Evolutionary conservation across 2,888 invertebrate species (phyloP).

Genomic region (Sinhomidia bicolor): DNA sequence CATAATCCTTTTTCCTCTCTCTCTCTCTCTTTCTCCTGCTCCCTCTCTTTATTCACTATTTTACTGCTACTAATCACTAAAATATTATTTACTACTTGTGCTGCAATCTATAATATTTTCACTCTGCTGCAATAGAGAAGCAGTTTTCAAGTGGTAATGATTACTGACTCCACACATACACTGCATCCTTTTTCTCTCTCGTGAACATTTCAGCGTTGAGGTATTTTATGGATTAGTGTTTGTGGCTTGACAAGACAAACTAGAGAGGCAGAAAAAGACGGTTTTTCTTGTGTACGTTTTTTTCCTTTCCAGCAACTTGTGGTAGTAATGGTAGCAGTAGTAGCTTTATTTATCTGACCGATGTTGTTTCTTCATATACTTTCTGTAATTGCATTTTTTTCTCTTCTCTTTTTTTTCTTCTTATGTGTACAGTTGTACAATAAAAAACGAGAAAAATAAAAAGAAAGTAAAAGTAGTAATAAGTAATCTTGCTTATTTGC

Average conservation of each 20-base stretch:
- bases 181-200: background rate
- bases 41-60: background rate
- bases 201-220: constrained; percentile 51
- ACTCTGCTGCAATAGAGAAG: constrained; percentile 7
- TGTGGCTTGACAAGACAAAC: constrained; percentile 58
- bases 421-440: background rate
- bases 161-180: constrained; percentile 25
- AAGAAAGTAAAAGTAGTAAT: constrained; percentile 5
- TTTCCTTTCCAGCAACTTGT: constrained; percentile 21
- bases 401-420: background rate
- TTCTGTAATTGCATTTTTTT: background rate
- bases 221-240: constrained; percentile 62
- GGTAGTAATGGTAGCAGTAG: background rate
- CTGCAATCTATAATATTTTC: constrained; percentile 27
- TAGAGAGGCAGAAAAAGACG: constrained; percentile 1
- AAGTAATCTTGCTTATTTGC: background rate
- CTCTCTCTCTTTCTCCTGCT: background rate
- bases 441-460: background rate
- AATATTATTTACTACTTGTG: constrained; percentile 39
- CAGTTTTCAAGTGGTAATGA: constrained; percentile 31
- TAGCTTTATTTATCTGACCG: background rate
- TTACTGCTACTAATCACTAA: background rate
- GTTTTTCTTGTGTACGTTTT: background rate
- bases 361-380: background rate
- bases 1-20: no score